phyloP scores from a whole-genome alignment of 2,888 invertebrate genomes.

The Leptinotarsa haldemani region DNA sequence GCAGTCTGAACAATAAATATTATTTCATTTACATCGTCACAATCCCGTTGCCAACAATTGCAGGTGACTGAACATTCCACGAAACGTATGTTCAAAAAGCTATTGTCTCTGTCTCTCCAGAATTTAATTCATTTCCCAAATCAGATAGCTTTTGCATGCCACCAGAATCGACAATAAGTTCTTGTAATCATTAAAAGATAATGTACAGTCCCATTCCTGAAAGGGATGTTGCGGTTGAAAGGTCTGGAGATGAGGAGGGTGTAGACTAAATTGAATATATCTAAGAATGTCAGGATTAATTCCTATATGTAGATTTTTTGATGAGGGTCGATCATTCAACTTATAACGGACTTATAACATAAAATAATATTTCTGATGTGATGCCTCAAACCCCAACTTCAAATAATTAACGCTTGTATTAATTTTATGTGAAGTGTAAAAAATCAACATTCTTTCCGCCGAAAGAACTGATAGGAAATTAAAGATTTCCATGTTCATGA shows the following conservation, averaged over 20 bases:
- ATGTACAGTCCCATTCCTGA: conserved; percentile 33
- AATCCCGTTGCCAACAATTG: background rate
- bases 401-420: no score
- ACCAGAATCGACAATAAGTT: conserved; percentile 43
- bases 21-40: background rate
- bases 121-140: conserved; percentile 12
- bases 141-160: conserved; percentile 10
- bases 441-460: no score
- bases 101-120: background rate
- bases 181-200: conserved; percentile 49
- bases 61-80: background rate
- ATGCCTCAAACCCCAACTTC: no score
- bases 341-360: background rate
- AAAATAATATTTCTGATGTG: no score
- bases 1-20: background rate
- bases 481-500: no score
- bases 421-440: no score
- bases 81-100: conserved; percentile 18
- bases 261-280: conserved; percentile 10
- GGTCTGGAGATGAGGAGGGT: background rate
- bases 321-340: background rate
- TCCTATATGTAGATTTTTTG: background rate
- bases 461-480: no score
- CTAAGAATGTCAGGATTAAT: background rate
- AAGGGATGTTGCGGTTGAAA: background rate